phyloP scores from a whole-genome alignment of 2,797 vertebrate genomes.

The Coccyzus lansbergi region DNA sequence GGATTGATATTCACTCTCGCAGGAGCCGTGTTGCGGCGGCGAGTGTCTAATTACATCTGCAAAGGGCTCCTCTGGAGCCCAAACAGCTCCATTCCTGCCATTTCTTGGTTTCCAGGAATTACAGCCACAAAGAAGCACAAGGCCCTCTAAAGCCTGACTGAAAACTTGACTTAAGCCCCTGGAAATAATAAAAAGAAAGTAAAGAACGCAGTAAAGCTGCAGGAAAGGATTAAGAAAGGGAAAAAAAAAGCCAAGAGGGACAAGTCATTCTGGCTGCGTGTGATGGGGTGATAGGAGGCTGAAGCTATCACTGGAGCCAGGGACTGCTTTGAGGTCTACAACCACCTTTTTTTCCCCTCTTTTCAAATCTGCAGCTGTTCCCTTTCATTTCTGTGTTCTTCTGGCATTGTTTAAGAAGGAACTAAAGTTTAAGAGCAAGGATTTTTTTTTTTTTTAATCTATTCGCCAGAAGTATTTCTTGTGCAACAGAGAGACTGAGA shows the following conservation, averaged over 20 bases:
- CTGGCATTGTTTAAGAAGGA: neutral
- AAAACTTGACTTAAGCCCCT: slow-evolving; percentile 33
- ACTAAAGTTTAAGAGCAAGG: neutral
- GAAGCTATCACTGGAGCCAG: neutral
- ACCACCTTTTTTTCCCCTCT: neutral
- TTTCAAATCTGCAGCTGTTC: neutral
- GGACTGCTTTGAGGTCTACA: neutral
- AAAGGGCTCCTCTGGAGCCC: neutral
- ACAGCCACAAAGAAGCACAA: neutral
- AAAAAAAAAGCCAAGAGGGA: neutral
- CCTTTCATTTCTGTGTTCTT: neutral
- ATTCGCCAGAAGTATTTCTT: neutral
- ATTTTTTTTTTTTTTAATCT: neutral
- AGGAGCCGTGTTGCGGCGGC: neutral
- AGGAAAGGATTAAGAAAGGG: slow-evolving; percentile 20
- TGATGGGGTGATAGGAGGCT: neutral
- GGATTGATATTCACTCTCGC: neutral
- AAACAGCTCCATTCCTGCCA: neutral
- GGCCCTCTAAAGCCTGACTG: slow-evolving; percentile 30
- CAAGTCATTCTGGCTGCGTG: neutral
- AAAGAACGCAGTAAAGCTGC: slow-evolving; percentile 22
- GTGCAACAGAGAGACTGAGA: neutral
- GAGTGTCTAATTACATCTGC: neutral
- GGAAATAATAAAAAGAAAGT: slow-evolving; percentile 38
- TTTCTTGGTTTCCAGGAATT: neutral